Evolutionary conservation across 2,797 vertebrate species (phyloP), one percentile per base, ranked within the genome.

Genomic region (Sebastolobus altivelis): DNA sequence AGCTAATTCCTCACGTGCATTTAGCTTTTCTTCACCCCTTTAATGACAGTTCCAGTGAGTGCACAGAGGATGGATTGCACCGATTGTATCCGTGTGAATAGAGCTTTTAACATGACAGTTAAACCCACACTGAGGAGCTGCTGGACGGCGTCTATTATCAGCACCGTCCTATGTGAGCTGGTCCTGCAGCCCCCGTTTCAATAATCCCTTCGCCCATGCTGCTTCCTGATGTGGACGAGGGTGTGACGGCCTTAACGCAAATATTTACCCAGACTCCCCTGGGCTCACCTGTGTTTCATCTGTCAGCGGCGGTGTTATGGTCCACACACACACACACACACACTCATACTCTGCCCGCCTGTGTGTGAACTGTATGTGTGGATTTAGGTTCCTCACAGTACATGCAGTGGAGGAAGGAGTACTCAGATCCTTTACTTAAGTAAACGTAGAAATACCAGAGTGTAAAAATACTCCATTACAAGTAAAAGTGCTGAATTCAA

Each of bases 211-310:
- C 62, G 16, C 69, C 22, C 67, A 18, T 52, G 80, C 65, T 81
- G 84, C 87, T 89, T 91, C 85, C 90, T 83, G 81, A 79, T 40
- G 18, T 27, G 68, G 72, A 80, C 67, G 69, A 88, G 85, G 91
- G 92, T 82, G 91, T 84, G 80, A 86, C 83, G 22, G 86, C 80
- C 65, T 66, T 46, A 84, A 82, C 43, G 60, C 86, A 95, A 95
- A 95, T 93, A 93, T 94, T 94, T 94, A 94, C 83, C 82, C 83
- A 88, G 90, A 92, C 91, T 92, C 80, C 80, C 77, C 70, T 58
- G 79, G 75, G 80, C 84, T 93, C 90, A 92, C 90, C 87, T 92
- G 90, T 79, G 75, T 73, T 89, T 70, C 79, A 81, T 92, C 92
- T 86, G 87, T 93, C 88, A 92, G 71, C 43, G 14, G 33, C 2